Conservation (phyloP, 2,888 invertebrate genomes). For the Cephalotes varians region DNA sequence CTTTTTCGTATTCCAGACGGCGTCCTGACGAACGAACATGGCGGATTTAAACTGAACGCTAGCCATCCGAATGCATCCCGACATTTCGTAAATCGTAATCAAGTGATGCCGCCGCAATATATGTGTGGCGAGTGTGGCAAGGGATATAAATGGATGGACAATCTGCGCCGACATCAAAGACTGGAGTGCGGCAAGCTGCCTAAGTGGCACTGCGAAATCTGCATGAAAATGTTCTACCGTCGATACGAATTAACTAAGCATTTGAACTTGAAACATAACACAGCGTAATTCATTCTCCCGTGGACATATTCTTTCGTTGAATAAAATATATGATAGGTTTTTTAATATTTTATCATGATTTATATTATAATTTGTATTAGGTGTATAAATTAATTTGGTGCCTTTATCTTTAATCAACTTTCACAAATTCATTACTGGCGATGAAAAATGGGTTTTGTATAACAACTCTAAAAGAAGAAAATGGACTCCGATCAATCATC, state of each 20-base stretch:
- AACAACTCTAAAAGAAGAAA: too few relatives aligned
- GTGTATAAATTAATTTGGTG: too few relatives aligned
- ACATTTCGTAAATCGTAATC: conserved; percentile 46
- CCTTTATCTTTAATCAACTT: too few relatives aligned
- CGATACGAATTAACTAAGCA: conserved; percentile 87
- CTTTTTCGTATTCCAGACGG: conserved; percentile 56
- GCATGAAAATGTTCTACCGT: conserved; percentile 85
- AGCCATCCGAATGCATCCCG: not conserved
- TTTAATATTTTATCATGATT: not conserved
- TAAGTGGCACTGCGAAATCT: conserved; percentile 81
- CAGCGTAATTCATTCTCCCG: not conserved
- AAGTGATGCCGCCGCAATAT: conserved; percentile 73
- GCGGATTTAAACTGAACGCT: not conserved
- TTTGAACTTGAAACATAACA: conserved; percentile 81
- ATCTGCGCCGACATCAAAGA: conserved; percentile 83
- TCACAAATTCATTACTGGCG: too few relatives aligned
- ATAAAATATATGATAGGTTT: not conserved
- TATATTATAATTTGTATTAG: not conserved
- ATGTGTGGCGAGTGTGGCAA: conserved; percentile 85
- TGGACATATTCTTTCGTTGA: not conserved
- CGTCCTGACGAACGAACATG: conserved; percentile 25
- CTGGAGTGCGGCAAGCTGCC: conserved; percentile 85
- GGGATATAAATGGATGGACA: conserved; percentile 84
- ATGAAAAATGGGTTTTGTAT: too few relatives aligned
- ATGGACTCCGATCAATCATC: too few relatives aligned